phyloP scores from a whole-genome alignment of 2,888 invertebrate species.

The Gasteruption jaculator region DNA sequence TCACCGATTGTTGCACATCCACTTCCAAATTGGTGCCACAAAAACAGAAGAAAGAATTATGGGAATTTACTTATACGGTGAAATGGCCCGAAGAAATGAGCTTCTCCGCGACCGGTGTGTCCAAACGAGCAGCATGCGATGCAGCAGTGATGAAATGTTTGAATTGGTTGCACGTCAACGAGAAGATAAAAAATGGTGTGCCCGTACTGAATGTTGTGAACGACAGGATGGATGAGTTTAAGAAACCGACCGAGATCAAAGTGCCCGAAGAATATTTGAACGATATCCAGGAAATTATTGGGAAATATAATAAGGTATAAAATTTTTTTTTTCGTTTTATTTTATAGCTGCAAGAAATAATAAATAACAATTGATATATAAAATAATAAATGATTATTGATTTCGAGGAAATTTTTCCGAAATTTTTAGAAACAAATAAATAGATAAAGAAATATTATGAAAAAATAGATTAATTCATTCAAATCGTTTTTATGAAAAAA shows the following conservation, averaged over 20 bases:
- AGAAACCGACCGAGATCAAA: conserved; percentile 39
- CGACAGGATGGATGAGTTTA: conserved; percentile 46
- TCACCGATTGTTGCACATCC: conserved; percentile 34
- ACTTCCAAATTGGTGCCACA: conserved; percentile 17
- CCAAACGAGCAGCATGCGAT: conserved; percentile 57
- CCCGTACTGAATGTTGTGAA: conserved; percentile 54
- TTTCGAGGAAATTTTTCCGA: conserved; percentile 20
- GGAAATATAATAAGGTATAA: conserved; percentile 49
- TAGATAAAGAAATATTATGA: background rate
- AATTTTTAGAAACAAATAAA: no score
- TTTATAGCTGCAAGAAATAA: background rate
- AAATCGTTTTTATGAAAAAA: no score
- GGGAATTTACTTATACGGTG: conserved; percentile 57
- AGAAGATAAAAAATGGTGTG: conserved; percentile 52
- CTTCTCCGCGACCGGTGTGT: conserved; percentile 54
- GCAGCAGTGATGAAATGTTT: conserved; percentile 57
- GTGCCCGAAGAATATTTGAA: conserved; percentile 48
- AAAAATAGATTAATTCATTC: no score
- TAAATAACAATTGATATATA: background rate
- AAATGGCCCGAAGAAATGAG: conserved; percentile 59
- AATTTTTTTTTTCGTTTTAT: conserved; percentile 9
- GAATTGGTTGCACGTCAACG: conserved; percentile 54
- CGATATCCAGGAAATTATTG: conserved; percentile 51
- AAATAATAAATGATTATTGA: background rate
- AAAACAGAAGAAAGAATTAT: conserved; percentile 39